Conservation (phyloP, 2,113 vertebrate genomes). For the Apodemus speciosus region DNA sequence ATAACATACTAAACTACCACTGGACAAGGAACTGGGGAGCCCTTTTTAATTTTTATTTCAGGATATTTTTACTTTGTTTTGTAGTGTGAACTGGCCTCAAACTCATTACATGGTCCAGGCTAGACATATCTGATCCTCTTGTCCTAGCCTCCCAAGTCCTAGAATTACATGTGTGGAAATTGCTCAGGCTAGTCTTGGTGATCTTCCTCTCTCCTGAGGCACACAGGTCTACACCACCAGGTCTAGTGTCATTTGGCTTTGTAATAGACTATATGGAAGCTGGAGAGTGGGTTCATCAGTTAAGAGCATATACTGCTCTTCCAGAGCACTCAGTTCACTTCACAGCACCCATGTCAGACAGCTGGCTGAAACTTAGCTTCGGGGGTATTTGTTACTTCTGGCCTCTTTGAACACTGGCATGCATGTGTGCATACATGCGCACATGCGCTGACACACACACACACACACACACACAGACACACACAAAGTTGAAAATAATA, state of each 20-base stretch:
- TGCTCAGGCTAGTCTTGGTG: background rate
- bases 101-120: background rate
- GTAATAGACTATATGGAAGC: constrained; percentile 28
- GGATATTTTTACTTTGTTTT: background rate
- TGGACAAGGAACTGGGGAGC: background rate
- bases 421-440: background rate
- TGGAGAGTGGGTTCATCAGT: background rate
- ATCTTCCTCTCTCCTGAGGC: background rate
- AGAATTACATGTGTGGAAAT: too few relatives aligned
- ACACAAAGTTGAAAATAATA: background rate
- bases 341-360: background rate
- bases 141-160: too few relatives aligned
- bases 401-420: background rate
- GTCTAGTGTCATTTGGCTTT: background rate
- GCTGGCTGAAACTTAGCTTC: background rate
- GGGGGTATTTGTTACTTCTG: background rate
- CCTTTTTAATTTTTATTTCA: background rate
- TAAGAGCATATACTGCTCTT: background rate
- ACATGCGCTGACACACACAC: background rate
- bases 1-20: too few relatives aligned
- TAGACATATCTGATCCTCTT: background rate
- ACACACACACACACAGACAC: background rate
- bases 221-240: background rate
- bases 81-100: background rate
- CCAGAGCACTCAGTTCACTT: background rate